Percentiles rank a stretch among this genome's conserved stretches.
Evolutionary conservation across 1,140 invertebrate genomes (phyloP).

Genomic region (Asobara japonica): DNA sequence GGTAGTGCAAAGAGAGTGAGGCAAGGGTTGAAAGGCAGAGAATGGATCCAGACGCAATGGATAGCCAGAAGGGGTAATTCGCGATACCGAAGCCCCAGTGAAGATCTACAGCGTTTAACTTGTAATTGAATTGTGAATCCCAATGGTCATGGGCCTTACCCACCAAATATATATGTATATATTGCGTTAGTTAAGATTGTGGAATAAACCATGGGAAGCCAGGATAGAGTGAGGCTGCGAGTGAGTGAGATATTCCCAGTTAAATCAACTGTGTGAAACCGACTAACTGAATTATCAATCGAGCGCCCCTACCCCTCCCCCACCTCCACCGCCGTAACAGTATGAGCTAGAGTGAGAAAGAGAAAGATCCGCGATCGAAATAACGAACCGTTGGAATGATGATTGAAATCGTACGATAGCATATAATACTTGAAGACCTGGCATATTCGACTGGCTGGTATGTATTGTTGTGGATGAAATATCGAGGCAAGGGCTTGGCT

Average conservation of each 20-base stretch:
- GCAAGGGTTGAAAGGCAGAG: slow-evolving; percentile 11
- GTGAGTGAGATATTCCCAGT: slow-evolving; percentile 46
- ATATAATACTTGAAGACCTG: not conserved
- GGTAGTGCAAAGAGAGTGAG: too few species aligned
- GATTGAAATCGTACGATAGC: slow-evolving; percentile 12
- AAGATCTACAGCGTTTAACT: slow-evolving; percentile 56
- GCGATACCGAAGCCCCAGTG: slow-evolving; percentile 45
- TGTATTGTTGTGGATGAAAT: not conserved
- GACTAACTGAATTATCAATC: slow-evolving; percentile 56
- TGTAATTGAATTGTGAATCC: slow-evolving; percentile 61
- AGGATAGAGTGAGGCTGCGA: slow-evolving; percentile 16
- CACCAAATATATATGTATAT: not conserved
- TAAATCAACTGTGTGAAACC: slow-evolving; percentile 56
- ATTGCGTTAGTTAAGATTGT: not conserved
- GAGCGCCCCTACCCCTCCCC: slow-evolving; percentile 28
- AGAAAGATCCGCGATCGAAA: slow-evolving; percentile 44
- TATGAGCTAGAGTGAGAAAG: slow-evolving; percentile 3
- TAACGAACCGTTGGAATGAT: slow-evolving; percentile 34
- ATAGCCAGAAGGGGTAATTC: slow-evolving; percentile 45
- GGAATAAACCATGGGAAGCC: not conserved
- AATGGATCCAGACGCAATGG: slow-evolving; percentile 37
- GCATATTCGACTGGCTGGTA: not conserved
- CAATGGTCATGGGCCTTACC: slow-evolving; percentile 37
- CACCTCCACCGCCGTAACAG: too few species aligned
- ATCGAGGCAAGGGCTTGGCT: not conserved